phyloP scores from a whole-genome alignment of 2,113 vertebrate genomes.

The Crotophaga sulcirostris region DNA sequence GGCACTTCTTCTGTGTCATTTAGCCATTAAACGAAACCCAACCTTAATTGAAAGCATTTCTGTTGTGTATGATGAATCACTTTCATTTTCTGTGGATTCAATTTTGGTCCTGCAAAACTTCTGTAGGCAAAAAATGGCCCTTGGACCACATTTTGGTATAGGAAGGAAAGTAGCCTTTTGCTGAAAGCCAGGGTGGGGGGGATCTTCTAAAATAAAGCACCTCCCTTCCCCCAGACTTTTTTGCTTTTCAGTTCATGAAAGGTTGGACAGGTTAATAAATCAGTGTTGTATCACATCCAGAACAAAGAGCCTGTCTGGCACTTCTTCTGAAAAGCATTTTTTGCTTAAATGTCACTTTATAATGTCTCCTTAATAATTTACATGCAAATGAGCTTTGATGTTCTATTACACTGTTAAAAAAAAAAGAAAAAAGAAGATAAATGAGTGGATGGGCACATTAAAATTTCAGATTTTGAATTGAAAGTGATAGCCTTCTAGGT shows the following conservation, averaged over 20 bases:
- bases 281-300: not conserved
- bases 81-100: not conserved
- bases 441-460: not conserved
- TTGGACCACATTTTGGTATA: not conserved
- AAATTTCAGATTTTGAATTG: constrained; percentile 21
- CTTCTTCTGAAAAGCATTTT: not conserved
- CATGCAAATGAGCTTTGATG: constrained; percentile 5
- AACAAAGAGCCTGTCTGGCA: not conserved
- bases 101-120: not conserved
- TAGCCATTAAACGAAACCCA: not conserved
- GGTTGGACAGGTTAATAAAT: not conserved
- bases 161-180: not conserved
- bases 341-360: not conserved
- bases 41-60: not conserved
- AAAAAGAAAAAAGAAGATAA: not conserved
- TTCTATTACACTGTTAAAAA: not conserved
- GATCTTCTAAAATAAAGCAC: not conserved
- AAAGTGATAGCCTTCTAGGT: not conserved
- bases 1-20: not conserved
- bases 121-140: not conserved
- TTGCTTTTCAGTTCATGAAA: not conserved
- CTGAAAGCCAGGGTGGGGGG: not conserved
- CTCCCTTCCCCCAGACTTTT: not conserved
- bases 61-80: not conserved
- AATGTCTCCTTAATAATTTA: constrained; percentile 28